Evolutionary conservation across 2,888 invertebrate species (phyloP).

Genomic region (Diarsia brunnea): DNA sequence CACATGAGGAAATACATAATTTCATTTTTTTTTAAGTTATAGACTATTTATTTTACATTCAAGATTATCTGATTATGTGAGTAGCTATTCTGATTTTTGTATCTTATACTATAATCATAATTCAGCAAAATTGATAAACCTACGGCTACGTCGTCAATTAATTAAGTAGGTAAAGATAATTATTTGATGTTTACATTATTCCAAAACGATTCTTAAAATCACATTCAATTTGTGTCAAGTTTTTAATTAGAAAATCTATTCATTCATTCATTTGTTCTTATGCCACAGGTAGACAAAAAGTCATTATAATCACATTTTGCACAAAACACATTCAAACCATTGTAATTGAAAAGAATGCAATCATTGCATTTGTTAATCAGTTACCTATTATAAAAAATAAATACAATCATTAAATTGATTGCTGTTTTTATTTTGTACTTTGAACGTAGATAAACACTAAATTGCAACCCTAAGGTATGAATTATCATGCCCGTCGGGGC

Average conservation of each 20-base stretch:
- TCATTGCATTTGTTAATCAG: neutral
- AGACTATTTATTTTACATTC: no score
- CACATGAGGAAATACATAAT: no score
- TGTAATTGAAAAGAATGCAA: conserved; percentile 22
- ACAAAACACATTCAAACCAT: neutral
- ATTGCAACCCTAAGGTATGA: neutral
- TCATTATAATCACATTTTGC: conserved; percentile 9
- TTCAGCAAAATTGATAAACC: conserved; percentile 1
- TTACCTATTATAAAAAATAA: conserved; percentile 3
- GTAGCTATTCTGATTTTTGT: conserved; percentile 11
- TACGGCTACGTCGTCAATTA: neutral
- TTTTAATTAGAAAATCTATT: neutral
- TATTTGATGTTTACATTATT: conserved; percentile 8
- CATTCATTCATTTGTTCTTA: conserved; percentile 6
- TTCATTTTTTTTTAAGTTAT: no score
- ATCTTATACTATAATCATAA: conserved; percentile 1
- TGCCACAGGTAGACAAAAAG: conserved; percentile 2
- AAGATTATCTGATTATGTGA: no score
- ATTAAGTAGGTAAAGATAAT: neutral
- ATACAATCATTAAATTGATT: conserved; percentile 22
- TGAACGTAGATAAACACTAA: conserved; percentile 8
- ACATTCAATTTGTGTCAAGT: neutral
- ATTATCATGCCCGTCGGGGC: no score
- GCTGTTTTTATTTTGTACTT: conserved; percentile 29
- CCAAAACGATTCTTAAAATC: neutral